These are phyloP conservation scores for Pachypanchax playfairii DNA, from an alignment of 2,113 vertebrate species.

Conservation along the genomic window DNA sequence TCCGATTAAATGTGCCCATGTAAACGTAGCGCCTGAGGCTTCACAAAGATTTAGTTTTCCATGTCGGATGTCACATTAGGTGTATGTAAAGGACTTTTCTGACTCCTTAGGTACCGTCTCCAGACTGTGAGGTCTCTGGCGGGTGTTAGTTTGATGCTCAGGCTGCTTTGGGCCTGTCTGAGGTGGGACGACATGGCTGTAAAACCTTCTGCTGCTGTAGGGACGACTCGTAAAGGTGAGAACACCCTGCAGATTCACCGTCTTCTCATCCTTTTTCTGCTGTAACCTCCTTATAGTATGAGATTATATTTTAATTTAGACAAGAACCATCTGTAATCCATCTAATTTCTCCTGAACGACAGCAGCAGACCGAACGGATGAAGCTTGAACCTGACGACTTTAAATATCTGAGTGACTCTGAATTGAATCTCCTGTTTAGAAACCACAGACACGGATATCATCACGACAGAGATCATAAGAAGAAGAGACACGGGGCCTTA, in stretches of 20 bases:
- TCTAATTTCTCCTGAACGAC: too few species aligned
- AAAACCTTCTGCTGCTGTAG: slow-evolving; percentile 89
- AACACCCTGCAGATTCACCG: not conserved
- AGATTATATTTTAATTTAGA: too few species aligned
- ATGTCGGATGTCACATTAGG: too few species aligned
- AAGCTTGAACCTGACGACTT: not conserved
- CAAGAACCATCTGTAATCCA: too few species aligned
- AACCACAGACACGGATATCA: slow-evolving; percentile 96
- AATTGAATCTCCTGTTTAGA: too few species aligned
- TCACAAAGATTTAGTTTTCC: too few species aligned
- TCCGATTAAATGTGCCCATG: too few species aligned
- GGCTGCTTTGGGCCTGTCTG: slow-evolving; percentile 94
- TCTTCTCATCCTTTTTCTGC: not conserved
- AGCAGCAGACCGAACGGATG: too few species aligned
- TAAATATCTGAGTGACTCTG: not conserved
- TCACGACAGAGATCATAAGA: slow-evolving; percentile 97
- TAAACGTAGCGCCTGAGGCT: too few species aligned
- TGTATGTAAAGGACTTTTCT: too few species aligned
- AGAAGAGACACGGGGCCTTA: slow-evolving; percentile 92
- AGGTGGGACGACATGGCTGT: slow-evolving; percentile 98
- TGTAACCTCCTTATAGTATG: too few species aligned
- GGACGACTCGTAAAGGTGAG: slow-evolving; percentile 93
- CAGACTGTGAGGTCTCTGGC: slow-evolving; percentile 96
- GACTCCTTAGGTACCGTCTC: slow-evolving; percentile 79
- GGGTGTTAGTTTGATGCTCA: slow-evolving; percentile 94